Evolutionary conservation across 2,113 vertebrate genomes (phyloP), one percentile per base, ranked within the genome.

Genomic region (Phyllostomus discolor): DNA sequence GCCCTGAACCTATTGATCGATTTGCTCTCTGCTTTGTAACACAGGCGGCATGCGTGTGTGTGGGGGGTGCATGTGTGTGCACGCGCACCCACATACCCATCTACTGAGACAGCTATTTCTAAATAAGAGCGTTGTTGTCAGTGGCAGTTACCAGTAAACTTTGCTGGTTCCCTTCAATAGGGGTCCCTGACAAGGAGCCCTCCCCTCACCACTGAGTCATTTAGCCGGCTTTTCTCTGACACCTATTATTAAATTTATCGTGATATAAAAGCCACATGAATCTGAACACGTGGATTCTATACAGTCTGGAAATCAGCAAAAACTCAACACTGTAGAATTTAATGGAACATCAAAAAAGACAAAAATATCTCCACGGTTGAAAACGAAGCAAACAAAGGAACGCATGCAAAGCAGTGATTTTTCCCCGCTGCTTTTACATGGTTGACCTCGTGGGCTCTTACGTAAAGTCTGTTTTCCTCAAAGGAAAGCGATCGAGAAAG

Each of bases 401-500:
- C 2, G 46, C 24, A 64, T 80, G 46, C 17, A 31, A 69, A 93
- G 41, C 12, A 52, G 20, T 14, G 10, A n/a, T 86, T 76, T 24
- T 57, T 57, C 2, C 8, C 26, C 24, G 24, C 28, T 33, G 38
- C 10, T 72, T 78, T 46, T 64, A 59, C 57, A 76, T 52, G 57
- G 80, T 2, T 50, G 64, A 66, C 35, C 69, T 69, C 81, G 31
- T 31, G 22, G 6, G 41, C 93, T 96, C n/a, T 91, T 41, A 86
- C 35, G 94, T 20, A 84, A 95, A 97, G 83, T 41, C 41, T 87
- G n/a, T n/a, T n/a, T 89, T 93, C 35, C 43, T 10, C 59, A 91
- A 96, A 96, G 14, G 69, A 95, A 95, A 90, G 72, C 59, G n/a
- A 66, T 94, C 43, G 80, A 62, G 90, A 96, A 92, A 89, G n/a